These are phyloP conservation scores for Battus philenor DNA, from an alignment of 1,140 invertebrate genomes.

Conservation along the genomic window DNA sequence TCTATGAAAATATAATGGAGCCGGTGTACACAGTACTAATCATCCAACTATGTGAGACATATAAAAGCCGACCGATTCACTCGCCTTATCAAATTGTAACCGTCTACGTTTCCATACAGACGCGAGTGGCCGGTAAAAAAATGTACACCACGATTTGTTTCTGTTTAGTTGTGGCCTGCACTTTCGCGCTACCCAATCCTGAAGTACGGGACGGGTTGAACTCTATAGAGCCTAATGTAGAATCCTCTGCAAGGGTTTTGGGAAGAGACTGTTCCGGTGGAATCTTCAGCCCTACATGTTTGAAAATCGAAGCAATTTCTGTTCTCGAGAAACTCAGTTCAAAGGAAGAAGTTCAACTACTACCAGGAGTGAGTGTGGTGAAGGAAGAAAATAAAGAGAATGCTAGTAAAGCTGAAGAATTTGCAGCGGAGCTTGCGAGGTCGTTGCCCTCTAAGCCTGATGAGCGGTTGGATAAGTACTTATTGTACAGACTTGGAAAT, in stretches of 20 bases:
- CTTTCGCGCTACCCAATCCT: slow-evolving; percentile 43
- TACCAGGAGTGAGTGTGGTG: slow-evolving; percentile 84
- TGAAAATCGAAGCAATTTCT: slow-evolving; percentile 87
- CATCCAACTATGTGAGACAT: slow-evolving; percentile 60
- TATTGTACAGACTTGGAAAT: slow-evolving; percentile 82
- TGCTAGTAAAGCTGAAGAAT: slow-evolving; percentile 78
- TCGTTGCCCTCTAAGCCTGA: slow-evolving; percentile 85
- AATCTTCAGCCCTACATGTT: slow-evolving; percentile 84
- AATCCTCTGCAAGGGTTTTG: slow-evolving; percentile 43
- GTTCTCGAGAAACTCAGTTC: slow-evolving; percentile 84
- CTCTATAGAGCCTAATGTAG: slow-evolving; percentile 31
- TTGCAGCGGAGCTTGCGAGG: slow-evolving; percentile 83
- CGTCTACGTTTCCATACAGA: slow-evolving; percentile 43
- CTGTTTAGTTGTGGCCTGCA: slow-evolving; percentile 28
- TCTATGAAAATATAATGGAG: slow-evolving; percentile 72
- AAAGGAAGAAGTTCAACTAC: slow-evolving; percentile 78
- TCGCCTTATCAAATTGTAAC: slow-evolving; percentile 59
- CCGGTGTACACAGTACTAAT: slow-evolving; percentile 52
- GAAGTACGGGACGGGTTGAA: slow-evolving; percentile 31
- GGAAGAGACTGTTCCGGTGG: slow-evolving; percentile 80
- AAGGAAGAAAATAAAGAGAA: slow-evolving; percentile 78
- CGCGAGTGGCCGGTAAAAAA: slow-evolving; percentile 32
- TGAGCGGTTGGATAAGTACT: slow-evolving; percentile 84
- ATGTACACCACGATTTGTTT: slow-evolving; percentile 40
- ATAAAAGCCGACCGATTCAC: slow-evolving; percentile 57